A percentile compares a stretch with the other conserved stretches of the same genome.
phyloP scores from a whole-genome alignment of 1,140 invertebrate species.

The Panulirus ornatus region DNA sequence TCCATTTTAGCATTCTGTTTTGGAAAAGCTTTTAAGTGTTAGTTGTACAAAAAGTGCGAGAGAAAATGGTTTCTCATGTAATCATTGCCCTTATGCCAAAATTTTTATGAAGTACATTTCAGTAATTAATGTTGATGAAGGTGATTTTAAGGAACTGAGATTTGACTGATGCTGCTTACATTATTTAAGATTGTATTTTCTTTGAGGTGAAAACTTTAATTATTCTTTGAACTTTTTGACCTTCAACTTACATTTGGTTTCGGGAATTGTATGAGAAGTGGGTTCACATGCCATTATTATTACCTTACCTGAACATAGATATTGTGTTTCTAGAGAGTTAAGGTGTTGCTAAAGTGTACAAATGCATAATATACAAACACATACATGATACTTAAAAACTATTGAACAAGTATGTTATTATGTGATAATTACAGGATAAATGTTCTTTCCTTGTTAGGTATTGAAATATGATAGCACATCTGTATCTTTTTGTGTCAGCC shows the following conservation, averaged over 20 bases:
- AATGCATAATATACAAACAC: background rate
- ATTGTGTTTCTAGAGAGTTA: too few species aligned
- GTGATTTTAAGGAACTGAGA: background rate
- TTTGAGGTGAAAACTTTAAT: too few species aligned
- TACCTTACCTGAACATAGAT: background rate
- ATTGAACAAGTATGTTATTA: background rate
- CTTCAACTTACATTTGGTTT: background rate
- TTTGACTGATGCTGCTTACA: too few species aligned
- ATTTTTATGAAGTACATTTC: too few species aligned
- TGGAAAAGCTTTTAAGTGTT: background rate
- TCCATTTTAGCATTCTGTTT: background rate
- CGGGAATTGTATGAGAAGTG: background rate
- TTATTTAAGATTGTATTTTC: too few species aligned
- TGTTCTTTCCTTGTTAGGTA: background rate
- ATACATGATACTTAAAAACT: background rate
- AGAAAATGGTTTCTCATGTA: background rate
- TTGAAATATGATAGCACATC: background rate
- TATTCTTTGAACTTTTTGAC: conserved; percentile 4
- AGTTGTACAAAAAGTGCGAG: too few species aligned
- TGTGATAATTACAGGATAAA: too few species aligned
- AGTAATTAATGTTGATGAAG: too few species aligned
- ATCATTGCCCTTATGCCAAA: background rate
- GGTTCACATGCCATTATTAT: background rate
- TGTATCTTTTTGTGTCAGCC: background rate
- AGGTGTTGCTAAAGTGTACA: background rate